A percentile compares a stretch with the other conserved stretches of the same genome.
Conservation (phyloP, 2,797 vertebrate genomes). For the Sebastes hubbsi region DNA sequence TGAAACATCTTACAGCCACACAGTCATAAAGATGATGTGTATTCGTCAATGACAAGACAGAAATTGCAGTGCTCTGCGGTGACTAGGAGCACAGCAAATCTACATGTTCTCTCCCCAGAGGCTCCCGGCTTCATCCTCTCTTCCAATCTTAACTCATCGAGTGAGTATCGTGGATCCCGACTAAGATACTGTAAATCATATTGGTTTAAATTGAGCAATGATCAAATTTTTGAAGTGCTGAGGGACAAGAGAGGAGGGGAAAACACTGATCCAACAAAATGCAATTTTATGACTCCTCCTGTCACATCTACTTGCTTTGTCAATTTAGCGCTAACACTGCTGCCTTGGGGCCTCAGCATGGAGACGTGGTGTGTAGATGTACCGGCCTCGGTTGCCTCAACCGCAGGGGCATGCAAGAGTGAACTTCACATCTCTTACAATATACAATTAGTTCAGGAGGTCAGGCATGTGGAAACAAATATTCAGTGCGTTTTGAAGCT, state of each 20-base stretch:
- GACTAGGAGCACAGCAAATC: constrained; percentile 37
- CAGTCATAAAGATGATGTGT: constrained; percentile 41
- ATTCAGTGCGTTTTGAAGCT: not conserved
- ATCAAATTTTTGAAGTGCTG: constrained; percentile 75
- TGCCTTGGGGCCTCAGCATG: constrained; percentile 63
- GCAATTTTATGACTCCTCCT: constrained; percentile 77
- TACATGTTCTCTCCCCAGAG: constrained; percentile 47
- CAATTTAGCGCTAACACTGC: constrained; percentile 76
- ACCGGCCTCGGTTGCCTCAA: constrained; percentile 43
- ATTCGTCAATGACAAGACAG: constrained; percentile 46
- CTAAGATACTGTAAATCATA: constrained; percentile 69
- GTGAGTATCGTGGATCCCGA: constrained; percentile 47
- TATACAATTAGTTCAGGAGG: constrained; percentile 54
- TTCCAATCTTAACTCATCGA: constrained; percentile 62
- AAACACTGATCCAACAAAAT: constrained; percentile 78
- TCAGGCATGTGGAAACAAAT: not conserved
- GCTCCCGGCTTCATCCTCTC: constrained; percentile 48
- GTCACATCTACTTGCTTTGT: constrained; percentile 81
- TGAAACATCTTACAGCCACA: constrained; percentile 28
- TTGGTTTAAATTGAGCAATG: constrained; percentile 73
- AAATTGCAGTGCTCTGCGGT: constrained; percentile 34
- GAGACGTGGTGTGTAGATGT: constrained; percentile 49
- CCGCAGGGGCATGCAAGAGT: constrained; percentile 57
- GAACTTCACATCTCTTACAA: constrained; percentile 41
- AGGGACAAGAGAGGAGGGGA: constrained; percentile 58